Evolutionary conservation across 1,140 invertebrate genomes (phyloP), one percentile per base, ranked within the genome.

Genomic region (Odontomachus brunneus): DNA sequence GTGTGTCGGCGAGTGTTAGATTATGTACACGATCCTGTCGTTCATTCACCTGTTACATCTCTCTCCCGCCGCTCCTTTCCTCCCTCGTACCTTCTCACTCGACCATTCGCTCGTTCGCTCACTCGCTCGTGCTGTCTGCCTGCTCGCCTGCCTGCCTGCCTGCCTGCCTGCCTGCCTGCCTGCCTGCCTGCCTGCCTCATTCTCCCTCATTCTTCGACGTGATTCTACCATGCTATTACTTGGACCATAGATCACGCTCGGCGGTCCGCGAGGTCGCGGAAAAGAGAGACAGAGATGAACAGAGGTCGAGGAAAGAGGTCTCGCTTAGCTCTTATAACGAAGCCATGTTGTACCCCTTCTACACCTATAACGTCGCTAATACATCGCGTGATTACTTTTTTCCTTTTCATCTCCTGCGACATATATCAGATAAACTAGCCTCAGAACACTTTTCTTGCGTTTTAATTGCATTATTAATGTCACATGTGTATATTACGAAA

Each of bases 1-100:
- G 81, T 71, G 66, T 55, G 65, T 59, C 71, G 49, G 29, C 65
- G 75, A 66, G 24, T 81, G 83, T 84, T 82, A 84, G 71, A 73
- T 71, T 57, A 33, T 73, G 62, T 75, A 85, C 57, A 26, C 71
- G 57, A 82, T 85, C 72, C 59, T 73, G 66, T 85, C 91, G 92
- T 93, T 93, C 92, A 93, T 93, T 93, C 92, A 93, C 92, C 92
- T 93, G 92, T 89, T 91, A 74, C 67, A 69, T 82, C 80, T 84
- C 84, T 87, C 87, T 83, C 67, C 51, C 44, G 26, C 22, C 75
- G 57, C 15, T 69, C 75, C 73, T 26, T 84, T 65, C 65, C 60
- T 80, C 84, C 51, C 14, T 53, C 17, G 9, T 48, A 12, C 22
- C 53, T 33, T 44, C 51, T 12, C 19, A 65, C 62, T 51, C 44